Evolutionary conservation across 2,888 invertebrate species (phyloP).

Genomic region (Orthonevra nobilis): DNA sequence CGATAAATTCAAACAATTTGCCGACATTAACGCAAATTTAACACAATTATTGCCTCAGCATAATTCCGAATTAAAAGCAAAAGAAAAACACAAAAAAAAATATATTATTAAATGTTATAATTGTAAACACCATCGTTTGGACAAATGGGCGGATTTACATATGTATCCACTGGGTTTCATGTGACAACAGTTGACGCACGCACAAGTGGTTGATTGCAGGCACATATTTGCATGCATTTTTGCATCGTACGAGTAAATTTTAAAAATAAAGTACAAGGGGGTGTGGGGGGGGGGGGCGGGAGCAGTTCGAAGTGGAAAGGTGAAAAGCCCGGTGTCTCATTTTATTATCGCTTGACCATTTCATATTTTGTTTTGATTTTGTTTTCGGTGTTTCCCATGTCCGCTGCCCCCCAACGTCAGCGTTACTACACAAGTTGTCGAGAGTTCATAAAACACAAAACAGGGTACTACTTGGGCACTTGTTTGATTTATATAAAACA

Average conservation of each 20-base stretch:
- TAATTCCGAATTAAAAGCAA: too few relatives aligned
- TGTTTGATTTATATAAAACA: conserved; percentile 52
- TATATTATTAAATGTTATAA: too few relatives aligned
- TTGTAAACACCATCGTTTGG: conserved; percentile 56
- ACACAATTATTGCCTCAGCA: too few relatives aligned
- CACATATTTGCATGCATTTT: conserved; percentile 18
- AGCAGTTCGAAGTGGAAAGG: conserved; percentile 25
- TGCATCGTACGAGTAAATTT: conserved; percentile 53
- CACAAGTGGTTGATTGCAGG: conserved; percentile 34
- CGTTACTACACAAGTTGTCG: conserved; percentile 30
- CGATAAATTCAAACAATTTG: too few relatives aligned
- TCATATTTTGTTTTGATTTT: conserved; percentile 38
- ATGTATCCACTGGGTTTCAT: conserved; percentile 46
- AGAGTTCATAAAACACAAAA: conserved; percentile 47
- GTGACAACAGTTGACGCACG: conserved; percentile 37
- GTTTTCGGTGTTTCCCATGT: conserved; percentile 17
- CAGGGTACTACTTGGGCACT: too few relatives aligned
- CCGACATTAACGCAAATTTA: too few relatives aligned
- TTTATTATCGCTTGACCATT: conserved; percentile 44
- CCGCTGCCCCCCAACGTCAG: conserved; percentile 24
- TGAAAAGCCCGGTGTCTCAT: conserved; percentile 35
- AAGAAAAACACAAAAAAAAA: too few relatives aligned
- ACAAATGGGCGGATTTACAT: conserved; percentile 51
- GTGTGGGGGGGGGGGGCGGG: neutral
- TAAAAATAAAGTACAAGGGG: conserved; percentile 30